Percentiles rank a stretch among this genome's conserved stretches.
Conservation (phyloP, 2,113 vertebrate genomes). For the Urocitellus parryii region DNA sequence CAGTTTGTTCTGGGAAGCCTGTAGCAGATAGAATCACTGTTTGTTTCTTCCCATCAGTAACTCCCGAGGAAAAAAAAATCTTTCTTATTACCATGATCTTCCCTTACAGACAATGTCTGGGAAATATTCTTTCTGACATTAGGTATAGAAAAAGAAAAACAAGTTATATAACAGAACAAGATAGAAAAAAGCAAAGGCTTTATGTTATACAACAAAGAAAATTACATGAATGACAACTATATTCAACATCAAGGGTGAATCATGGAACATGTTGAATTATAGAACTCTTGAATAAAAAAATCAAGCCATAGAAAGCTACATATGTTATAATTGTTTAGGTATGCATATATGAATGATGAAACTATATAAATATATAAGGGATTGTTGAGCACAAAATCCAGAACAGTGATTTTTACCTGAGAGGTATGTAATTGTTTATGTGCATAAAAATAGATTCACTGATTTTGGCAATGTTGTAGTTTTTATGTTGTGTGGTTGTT, state of each 20-base stretch:
- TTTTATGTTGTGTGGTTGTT: background rate
- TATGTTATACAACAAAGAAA: background rate
- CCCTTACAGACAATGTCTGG: background rate
- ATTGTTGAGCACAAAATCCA: background rate
- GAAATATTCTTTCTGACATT: background rate
- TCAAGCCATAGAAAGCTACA: background rate
- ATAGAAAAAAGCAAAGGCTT: constrained; percentile 23
- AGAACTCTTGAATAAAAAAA: background rate
- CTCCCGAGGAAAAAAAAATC: background rate
- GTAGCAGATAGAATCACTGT: background rate
- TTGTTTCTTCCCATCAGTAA: background rate
- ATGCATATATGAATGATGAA: background rate
- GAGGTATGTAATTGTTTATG: background rate
- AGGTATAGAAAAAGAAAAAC: background rate
- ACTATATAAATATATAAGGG: background rate
- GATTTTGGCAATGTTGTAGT: background rate
- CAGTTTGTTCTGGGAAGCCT: background rate
- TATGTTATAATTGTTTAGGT: background rate
- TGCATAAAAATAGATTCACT: background rate
- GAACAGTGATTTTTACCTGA: background rate
- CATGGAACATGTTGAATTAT: background rate
- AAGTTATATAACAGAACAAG: background rate
- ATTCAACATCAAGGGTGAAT: background rate
- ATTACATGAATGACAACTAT: background rate
- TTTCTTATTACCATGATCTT: background rate